These are phyloP conservation scores for Casuarius casuarius DNA, from an alignment of 2,113 vertebrate species.

Conservation along the genomic window DNA sequence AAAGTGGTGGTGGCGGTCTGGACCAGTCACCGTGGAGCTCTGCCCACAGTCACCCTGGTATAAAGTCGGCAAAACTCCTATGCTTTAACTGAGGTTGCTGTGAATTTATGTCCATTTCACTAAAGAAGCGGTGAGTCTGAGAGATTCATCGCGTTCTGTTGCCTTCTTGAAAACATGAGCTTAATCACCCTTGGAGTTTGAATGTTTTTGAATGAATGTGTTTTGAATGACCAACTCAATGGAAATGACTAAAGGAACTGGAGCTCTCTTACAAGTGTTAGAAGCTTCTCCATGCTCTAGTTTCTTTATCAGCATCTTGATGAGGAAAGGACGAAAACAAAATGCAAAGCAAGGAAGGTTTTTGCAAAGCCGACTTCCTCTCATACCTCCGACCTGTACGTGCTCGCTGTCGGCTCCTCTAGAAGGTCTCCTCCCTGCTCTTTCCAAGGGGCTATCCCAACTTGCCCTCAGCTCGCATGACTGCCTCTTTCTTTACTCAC, in stretches of 20 bases:
- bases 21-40: background rate
- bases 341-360: background rate
- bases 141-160: background rate
- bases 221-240: background rate
- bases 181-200: background rate
- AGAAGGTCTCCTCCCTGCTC: fast-evolving
- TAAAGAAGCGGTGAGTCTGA: background rate
- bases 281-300: background rate
- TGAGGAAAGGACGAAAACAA: background rate
- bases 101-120: background rate
- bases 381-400: fast-evolving
- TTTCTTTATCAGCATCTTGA: background rate
- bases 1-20: background rate
- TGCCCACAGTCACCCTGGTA: background rate
- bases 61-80: background rate
- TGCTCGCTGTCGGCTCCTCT: background rate
- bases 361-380: background rate
- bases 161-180: background rate
- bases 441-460: background rate
- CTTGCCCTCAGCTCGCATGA: fast-evolving
- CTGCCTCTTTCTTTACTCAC: background rate
- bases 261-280: background rate
- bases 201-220: fast-evolving
- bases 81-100: background rate
- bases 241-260: background rate